These are phyloP conservation scores for Cottoperca gobio DNA, from an alignment of 2,797 vertebrate species.

Conservation along the genomic window DNA sequence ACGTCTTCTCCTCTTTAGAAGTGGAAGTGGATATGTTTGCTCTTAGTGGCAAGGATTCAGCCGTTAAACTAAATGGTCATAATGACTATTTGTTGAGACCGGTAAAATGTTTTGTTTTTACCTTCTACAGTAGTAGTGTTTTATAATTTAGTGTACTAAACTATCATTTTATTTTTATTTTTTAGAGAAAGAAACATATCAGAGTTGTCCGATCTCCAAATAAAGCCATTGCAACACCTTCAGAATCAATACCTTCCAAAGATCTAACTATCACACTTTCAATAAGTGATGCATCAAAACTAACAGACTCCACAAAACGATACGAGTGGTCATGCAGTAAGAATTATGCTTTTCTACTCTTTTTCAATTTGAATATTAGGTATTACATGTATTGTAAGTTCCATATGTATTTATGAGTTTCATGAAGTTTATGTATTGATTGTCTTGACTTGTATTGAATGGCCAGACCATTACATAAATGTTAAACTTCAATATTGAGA, in stretches of 20 bases:
- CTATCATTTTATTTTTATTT: constrained; percentile 27
- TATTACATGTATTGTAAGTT: background rate
- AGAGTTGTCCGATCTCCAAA: constrained; percentile 29
- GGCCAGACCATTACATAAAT: background rate
- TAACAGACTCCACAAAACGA: accelerated
- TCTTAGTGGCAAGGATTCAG: constrained; percentile 64
- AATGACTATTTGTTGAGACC: background rate
- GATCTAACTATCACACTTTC: constrained; percentile 39
- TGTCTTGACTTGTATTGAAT: too few species aligned
- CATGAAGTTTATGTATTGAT: background rate
- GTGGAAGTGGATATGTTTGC: constrained; percentile 82
- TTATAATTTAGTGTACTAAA: too few species aligned
- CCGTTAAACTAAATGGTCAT: background rate
- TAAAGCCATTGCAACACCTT: constrained; percentile 39
- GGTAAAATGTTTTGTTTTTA: constrained; percentile 31
- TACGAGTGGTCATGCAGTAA: constrained; percentile 78
- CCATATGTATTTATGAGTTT: background rate
- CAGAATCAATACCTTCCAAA: constrained; percentile 10
- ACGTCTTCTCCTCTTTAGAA: constrained; percentile 86
- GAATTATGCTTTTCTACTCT: constrained; percentile 12
- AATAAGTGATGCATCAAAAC: accelerated
- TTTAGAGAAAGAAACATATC: constrained; percentile 55
- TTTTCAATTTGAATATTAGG: background rate
- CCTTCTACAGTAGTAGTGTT: background rate
- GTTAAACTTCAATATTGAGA: background rate